Base-by-base conservation (phyloP, 2,888 invertebrate species). In the Choreutis nemorana region DNA sequence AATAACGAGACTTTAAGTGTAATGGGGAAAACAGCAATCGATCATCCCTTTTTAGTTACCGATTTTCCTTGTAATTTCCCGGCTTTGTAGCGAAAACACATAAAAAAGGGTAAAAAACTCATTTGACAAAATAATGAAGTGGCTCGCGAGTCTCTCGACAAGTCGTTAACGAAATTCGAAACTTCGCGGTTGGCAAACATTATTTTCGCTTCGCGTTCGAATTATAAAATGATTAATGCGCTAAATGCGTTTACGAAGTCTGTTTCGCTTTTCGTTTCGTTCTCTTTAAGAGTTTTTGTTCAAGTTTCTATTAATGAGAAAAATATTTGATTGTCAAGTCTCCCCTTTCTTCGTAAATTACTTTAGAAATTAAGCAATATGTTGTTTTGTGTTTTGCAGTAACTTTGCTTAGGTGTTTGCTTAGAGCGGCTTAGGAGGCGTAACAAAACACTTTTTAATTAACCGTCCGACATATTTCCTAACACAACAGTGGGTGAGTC, bases 81-180 rank as follows among this genome's bases (percentile, higher is more conserved):
- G 56, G 42, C 37, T 50, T 55, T 57, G 57, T 54, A 45, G 49
- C 42, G 40, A 44, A 49, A 45, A 43, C 45, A 45, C 42, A 42
- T 45, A 46, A 40, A 46, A 48, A 58, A 57, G 55, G 53, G 50
- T 53, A 50, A 50, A 58, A 57, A 47, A 52, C n/a, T 60, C 62
- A 55, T 65, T 71, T 67, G 56, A 49, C 52, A 60, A 67, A 70
- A 73, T 72, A 72, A 72, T 72, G 64, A 67, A 73, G 59, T 62
- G 57, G 55, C 55, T 55, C 51, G 43, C 49, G 54, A 61, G 57
- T 51, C 50, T 62, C 60, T 61, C 52, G 53, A 56, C 54, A 51
- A 55, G 64, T 67, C 63, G 72, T 70, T 71, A 68, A 53, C 64
- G 58, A 39, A 48, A 55, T 40, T 45, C 40, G 36, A 44, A 55